Percentiles rank a stretch among this genome's conserved stretches.
phyloP scores from a whole-genome alignment of 1,140 invertebrate species.

The Brachionus asplanchnoidis region DNA sequence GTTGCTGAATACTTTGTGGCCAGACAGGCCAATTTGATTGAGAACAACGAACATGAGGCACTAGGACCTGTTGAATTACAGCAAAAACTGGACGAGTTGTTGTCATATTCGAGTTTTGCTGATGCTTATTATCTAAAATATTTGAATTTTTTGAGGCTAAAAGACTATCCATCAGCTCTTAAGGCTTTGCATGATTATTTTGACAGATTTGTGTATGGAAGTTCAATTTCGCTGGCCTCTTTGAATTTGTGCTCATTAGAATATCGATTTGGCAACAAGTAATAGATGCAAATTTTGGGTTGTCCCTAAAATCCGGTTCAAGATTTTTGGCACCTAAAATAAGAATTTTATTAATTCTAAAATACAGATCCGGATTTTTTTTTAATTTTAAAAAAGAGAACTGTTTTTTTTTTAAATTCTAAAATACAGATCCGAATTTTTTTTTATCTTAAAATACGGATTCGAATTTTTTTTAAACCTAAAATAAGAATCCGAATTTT shows the following conservation, averaged over 20 bases:
- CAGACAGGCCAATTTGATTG: constrained; percentile 6
- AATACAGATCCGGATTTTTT: no score
- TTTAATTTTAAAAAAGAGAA: no score
- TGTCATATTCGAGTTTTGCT: constrained; percentile 29
- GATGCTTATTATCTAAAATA: constrained; percentile 41
- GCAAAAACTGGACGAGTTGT: constrained; percentile 22
- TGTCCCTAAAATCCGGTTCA: no score
- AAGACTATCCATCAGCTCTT: constrained; percentile 24
- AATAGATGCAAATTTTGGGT: neutral
- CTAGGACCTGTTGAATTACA: constrained; percentile 12
- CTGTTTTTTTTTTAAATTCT: no score
- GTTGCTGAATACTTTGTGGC: constrained; percentile 38
- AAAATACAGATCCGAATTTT: no score
- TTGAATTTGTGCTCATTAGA: constrained; percentile 34
- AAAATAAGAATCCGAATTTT: no score
- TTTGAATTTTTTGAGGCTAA: constrained; percentile 7
- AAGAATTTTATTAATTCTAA: no score
- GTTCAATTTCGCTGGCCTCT: constrained; percentile 18
- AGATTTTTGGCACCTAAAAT: no score
- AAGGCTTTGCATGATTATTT: constrained; percentile 40
- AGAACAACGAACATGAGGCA: constrained; percentile 36
- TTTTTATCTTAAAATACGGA: no score
- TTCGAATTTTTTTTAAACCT: no score
- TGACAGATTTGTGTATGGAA: neutral
- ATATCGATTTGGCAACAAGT: constrained; percentile 38